phyloP scores from a whole-genome alignment of 2,888 invertebrate species.

The Epinotia brunnichana region DNA sequence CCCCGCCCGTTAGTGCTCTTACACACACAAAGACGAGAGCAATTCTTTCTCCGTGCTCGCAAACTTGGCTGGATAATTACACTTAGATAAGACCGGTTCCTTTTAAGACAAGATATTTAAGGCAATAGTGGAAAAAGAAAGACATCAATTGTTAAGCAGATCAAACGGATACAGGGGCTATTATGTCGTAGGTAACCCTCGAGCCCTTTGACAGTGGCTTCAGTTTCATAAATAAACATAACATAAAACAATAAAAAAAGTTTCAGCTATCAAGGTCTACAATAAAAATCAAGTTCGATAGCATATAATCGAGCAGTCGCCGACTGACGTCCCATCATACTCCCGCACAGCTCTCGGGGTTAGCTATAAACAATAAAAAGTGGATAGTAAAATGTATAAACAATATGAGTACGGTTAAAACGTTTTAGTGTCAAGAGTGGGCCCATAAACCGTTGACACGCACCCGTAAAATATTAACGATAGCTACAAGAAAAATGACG shows the following conservation, averaged over 20 bases:
- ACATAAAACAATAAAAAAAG: conserved; percentile 49
- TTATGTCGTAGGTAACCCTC: conserved; percentile 36
- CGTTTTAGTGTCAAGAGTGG: conserved; percentile 83
- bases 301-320: conserved; percentile 70
- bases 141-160: conserved; percentile 18
- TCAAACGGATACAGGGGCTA: conserved; percentile 19
- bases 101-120: conserved; percentile 40
- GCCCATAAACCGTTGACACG: conserved; percentile 82
- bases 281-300: conserved; percentile 75
- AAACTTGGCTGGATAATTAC: conserved; percentile 82
- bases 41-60: conserved; percentile 81
- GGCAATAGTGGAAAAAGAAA: conserved; percentile 27
- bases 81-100: conserved; percentile 63
- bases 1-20: conserved; percentile 52
- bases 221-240: conserved; percentile 42
- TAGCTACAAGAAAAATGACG: conserved; percentile 82
- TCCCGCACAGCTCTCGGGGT: conserved; percentile 73
- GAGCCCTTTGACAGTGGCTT: conserved; percentile 35
- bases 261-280: conserved; percentile 62
- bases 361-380: conserved; percentile 80
- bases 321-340: conserved; percentile 69
- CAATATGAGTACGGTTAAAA: conserved; percentile 82
- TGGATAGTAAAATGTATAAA: conserved; percentile 83
- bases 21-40: conserved; percentile 66
- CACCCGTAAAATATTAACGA: conserved; percentile 84